Conservation (phyloP, 2,888 invertebrate genomes). For the Tupiocoris notatus region DNA sequence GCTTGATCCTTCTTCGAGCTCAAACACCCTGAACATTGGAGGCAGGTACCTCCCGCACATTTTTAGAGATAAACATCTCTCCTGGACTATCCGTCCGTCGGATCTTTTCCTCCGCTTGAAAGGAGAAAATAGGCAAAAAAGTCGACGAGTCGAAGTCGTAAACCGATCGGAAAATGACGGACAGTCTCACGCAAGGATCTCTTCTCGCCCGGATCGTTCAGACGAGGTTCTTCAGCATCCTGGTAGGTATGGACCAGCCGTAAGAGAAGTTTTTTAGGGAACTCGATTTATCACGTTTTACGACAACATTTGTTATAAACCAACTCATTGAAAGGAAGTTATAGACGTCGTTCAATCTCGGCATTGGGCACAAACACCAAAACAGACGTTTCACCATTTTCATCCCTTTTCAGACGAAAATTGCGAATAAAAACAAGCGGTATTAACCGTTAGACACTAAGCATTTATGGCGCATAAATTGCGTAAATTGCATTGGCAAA, state of each 20-base stretch:
- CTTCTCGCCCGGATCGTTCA: background rate
- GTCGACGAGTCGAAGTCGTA: conserved; percentile 6
- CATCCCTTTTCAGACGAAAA: too few relatives aligned
- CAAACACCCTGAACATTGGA: background rate
- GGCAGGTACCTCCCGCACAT: background rate
- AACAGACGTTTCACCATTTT: background rate
- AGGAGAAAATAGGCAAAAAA: background rate
- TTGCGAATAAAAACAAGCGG: too few relatives aligned
- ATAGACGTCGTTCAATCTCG: background rate
- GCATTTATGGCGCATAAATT: too few relatives aligned
- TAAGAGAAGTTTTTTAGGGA: background rate
- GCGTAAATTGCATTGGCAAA: too few relatives aligned
- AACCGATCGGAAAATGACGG: conserved; percentile 27
- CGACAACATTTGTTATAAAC: background rate
- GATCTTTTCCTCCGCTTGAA: background rate
- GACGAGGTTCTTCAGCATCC: background rate
- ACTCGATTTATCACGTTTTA: background rate
- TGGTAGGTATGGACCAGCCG: background rate
- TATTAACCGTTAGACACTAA: too few relatives aligned
- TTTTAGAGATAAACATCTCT: conserved; percentile 12
- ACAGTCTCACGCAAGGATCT: background rate
- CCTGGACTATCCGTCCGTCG: background rate
- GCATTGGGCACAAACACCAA: background rate
- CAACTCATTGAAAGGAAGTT: background rate
- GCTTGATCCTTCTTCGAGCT: background rate